phyloP scores from a whole-genome alignment of 2,113 vertebrate species.

The Austrofundulus limnaeus region DNA sequence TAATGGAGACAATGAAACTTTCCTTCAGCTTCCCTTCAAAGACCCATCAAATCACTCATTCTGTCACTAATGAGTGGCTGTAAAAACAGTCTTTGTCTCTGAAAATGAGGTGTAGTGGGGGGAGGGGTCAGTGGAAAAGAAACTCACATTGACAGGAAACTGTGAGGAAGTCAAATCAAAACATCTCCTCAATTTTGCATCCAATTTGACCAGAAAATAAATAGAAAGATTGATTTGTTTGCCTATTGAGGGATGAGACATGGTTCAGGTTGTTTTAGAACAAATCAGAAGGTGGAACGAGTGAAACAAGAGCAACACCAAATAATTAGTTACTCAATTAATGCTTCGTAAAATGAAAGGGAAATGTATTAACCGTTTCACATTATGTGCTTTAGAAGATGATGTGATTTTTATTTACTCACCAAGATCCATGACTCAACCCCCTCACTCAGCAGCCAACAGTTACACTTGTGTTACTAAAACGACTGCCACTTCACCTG shows the following conservation, averaged over 20 bases:
- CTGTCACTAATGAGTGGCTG: slow-evolving; percentile 80
- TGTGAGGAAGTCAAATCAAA: slow-evolving; percentile 57
- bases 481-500: slow-evolving; percentile 28
- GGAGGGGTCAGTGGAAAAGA: slow-evolving; percentile 23
- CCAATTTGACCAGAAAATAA: slow-evolving; percentile 74
- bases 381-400: slow-evolving; percentile 47
- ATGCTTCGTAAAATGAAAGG: slow-evolving; percentile 73
- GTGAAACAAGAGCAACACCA: slow-evolving; percentile 72
- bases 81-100: slow-evolving; percentile 77
- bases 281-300: slow-evolving; percentile 38
- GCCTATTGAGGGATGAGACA: slow-evolving; percentile 76
- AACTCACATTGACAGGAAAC: slow-evolving; percentile 76
- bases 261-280: slow-evolving; percentile 53
- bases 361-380: slow-evolving; percentile 83
- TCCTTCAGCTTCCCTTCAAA: slow-evolving; percentile 65
- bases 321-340: too few relatives aligned
- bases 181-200: slow-evolving; percentile 41
- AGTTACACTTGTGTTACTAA: slow-evolving; percentile 77
- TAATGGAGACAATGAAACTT: slow-evolving; percentile 50
- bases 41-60: slow-evolving; percentile 64
- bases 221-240: slow-evolving; percentile 79
- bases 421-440: slow-evolving; percentile 50
- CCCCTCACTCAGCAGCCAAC: slow-evolving; percentile 54
- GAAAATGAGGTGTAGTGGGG: slow-evolving; percentile 30
- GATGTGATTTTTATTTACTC: slow-evolving; percentile 83